phyloP scores from a whole-genome alignment of 1,140 invertebrate genomes.

The Holcopasites calliopsidis region DNA sequence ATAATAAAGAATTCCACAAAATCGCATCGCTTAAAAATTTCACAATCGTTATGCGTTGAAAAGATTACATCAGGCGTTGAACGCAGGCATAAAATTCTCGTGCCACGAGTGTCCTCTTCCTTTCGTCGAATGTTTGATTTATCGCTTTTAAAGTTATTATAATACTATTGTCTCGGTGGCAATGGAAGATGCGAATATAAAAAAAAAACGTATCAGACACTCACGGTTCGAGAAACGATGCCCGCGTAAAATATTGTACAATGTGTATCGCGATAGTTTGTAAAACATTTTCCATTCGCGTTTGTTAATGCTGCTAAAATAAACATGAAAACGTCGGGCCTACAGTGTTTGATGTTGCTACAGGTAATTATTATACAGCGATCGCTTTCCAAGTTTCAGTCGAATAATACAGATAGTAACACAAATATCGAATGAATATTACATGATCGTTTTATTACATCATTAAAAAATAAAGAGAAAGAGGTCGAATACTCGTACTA shows the following conservation, averaged over 20 bases:
- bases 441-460: constrained; percentile 49
- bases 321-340: neutral
- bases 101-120: neutral
- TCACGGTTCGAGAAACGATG: neutral
- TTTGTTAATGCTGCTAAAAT: neutral
- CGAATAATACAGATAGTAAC: constrained; percentile 52
- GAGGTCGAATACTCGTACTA: constrained; percentile 48
- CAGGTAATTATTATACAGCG: constrained; percentile 17
- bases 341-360: constrained; percentile 10
- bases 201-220: no score
- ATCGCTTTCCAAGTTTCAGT: constrained; percentile 53
- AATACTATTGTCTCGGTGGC: no score
- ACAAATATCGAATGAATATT: constrained; percentile 56
- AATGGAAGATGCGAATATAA: no score
- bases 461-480: constrained; percentile 50
- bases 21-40: neutral
- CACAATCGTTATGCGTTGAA: no score
- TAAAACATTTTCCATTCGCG: neutral
- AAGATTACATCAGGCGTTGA: no score
- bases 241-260: no score
- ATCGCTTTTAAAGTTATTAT: no score
- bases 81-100: neutral
- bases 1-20: no score
- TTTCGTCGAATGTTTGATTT: neutral
- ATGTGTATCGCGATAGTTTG: neutral